Evolutionary conservation across 2,113 vertebrate species (phyloP).

Genomic region (Serilophus lunatus): DNA sequence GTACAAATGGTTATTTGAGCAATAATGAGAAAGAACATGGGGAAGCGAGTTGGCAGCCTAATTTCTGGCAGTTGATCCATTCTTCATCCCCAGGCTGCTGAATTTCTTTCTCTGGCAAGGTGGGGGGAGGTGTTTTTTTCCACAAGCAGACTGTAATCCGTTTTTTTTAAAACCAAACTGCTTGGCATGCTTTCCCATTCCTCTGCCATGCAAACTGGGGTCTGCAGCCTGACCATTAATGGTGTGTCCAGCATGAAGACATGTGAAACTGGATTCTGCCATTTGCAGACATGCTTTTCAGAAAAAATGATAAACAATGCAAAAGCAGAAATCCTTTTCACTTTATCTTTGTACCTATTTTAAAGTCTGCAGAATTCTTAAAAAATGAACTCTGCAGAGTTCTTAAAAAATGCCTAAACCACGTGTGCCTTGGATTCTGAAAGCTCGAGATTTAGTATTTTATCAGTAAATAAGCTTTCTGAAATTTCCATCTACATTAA

Average conservation of each 20-base stretch:
- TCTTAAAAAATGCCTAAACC: background rate
- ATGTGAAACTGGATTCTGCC: background rate
- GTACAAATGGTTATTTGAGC: slow-evolving; percentile 64
- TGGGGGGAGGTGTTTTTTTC: slow-evolving; percentile 4
- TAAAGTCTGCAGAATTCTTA: background rate
- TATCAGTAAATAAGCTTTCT: background rate
- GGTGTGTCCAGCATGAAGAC: background rate
- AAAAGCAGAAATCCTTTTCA: background rate
- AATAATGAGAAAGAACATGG: slow-evolving; percentile 62
- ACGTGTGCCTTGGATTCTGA: background rate
- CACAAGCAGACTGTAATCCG: background rate
- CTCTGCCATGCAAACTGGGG: background rate
- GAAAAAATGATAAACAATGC: background rate
- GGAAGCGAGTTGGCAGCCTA: slow-evolving; percentile 40
- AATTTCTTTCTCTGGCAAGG: slow-evolving; percentile 16
- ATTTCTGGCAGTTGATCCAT: slow-evolving; percentile 54
- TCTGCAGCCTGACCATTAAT: background rate
- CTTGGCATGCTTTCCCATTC: background rate
- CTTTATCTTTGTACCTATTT: background rate
- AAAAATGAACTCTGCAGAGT: too few species aligned
- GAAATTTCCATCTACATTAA: background rate
- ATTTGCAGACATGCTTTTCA: background rate
- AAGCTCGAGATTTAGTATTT: background rate
- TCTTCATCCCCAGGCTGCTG: background rate
- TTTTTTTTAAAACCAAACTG: background rate